A percentile compares a stretch with the other conserved stretches of the same genome.
These are phyloP conservation scores for Enteromius viviparus DNA, from an alignment of 2,797 vertebrate genomes.

Conservation along the genomic window DNA sequence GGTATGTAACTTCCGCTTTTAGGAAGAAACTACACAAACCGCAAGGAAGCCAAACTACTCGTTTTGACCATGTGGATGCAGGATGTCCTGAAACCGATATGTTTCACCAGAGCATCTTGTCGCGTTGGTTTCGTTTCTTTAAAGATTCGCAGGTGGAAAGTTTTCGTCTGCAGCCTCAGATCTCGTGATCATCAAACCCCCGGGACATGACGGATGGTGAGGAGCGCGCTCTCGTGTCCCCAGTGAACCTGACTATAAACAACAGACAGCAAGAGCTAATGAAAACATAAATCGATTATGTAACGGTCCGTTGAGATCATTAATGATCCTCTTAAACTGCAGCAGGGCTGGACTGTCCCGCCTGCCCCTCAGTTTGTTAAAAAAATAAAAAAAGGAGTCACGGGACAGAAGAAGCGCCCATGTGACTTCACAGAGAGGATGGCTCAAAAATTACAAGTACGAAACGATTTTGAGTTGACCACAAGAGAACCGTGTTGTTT, in stretches of 20 bases:
- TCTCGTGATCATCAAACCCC: constrained; percentile 30
- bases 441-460: constrained; percentile 52
- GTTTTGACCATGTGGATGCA: constrained; percentile 10
- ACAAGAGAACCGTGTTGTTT: neutral
- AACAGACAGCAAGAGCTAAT: neutral
- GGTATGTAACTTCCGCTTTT: constrained; percentile 38
- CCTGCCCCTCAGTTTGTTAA: constrained; percentile 45
- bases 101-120: constrained; percentile 29
- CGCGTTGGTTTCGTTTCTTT: constrained; percentile 10
- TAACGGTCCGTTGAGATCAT: neutral
- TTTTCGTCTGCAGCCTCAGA: constrained; percentile 26
- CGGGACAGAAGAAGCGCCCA: constrained; percentile 68
- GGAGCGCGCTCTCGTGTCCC: neutral
- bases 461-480: neutral
- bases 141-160: constrained; percentile 24
- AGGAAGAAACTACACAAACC: constrained; percentile 8
- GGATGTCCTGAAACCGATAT: constrained; percentile 5
- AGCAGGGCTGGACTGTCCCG: constrained; percentile 54
- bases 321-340: neutral
- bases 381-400: constrained; percentile 63
- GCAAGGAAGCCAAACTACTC: constrained; percentile 13
- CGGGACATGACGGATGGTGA: neutral
- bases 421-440: constrained; percentile 69
- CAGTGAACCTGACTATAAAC: neutral
- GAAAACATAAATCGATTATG: neutral